Conservation (phyloP, 2,797 vertebrate species). For the Muscicapa striata region DNA sequence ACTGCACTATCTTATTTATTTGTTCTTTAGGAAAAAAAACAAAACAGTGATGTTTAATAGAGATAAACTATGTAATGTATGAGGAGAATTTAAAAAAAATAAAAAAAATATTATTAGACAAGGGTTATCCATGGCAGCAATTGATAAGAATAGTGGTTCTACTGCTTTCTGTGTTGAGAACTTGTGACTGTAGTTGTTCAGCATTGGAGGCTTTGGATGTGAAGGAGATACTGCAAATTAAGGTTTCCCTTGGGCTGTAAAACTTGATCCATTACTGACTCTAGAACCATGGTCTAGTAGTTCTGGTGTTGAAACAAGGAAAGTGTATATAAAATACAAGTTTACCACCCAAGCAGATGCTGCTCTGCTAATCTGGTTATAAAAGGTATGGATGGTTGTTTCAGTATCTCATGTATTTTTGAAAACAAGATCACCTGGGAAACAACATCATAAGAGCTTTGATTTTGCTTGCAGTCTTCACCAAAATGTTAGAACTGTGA, state of each 20-base stretch:
- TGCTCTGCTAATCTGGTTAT: background rate
- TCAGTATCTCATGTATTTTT: background rate
- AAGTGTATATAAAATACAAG: background rate
- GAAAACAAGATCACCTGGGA: background rate
- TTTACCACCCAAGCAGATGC: background rate
- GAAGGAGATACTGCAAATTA: background rate
- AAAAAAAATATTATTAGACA: background rate
- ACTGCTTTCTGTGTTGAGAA: background rate
- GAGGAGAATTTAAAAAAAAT: background rate
- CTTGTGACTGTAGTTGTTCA: background rate
- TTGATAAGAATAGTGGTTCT: background rate
- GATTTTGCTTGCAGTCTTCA: background rate
- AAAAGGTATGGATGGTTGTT: background rate
- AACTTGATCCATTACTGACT: background rate
- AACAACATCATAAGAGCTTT: background rate
- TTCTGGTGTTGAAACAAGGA: background rate
- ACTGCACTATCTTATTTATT: background rate
- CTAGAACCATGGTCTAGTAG: background rate
- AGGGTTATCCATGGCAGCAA: background rate
- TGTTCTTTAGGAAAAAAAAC: background rate
- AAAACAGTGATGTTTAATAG: background rate
- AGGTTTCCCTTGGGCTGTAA: background rate
- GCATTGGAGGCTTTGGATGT: background rate
- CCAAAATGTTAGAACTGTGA: background rate
- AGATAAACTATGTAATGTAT: background rate